Base-by-base conservation (phyloP, 2,797 vertebrate genomes). In the Siniperca obscura region DNA sequence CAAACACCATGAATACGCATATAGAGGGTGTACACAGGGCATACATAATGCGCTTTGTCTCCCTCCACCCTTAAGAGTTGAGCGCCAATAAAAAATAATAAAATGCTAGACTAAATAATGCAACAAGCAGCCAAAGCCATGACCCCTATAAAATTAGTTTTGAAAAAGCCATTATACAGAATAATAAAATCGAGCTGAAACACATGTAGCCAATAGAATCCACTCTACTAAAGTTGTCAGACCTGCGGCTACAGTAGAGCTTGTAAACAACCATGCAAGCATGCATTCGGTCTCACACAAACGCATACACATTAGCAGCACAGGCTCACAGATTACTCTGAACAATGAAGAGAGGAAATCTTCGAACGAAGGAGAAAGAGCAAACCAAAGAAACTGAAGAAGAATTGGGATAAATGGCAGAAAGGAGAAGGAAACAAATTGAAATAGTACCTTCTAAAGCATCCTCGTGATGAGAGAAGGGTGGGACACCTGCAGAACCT, bases 401-500 rank as follows among this genome's bases (percentile, higher is more conserved):
- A 74, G 52, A 86, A 82, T 62, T 14, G n/a, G 21, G 25, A 60
- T 2, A 71, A 70, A 83, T 36, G 11, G 22, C 16, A 72, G 38
- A 79, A 72, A 55, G 48, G 42, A 70, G 66, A 34, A 50, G 9
- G 38, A 78, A 81, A 81, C 57, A 87, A 70, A 65, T 68, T 42
- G 44, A 82, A 75, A 80, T 66, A 74, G 86, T 93, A 95, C 94
- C 95, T 95, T 83, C 57, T 69, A 61, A 83, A 91, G 92, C 92
- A 91, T 94, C 90, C 89, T 76, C 86, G 89, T 80, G 91, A 87
- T 62, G 87, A 74, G 88, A 87, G 91, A 90, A 93, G 93, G 92
- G 94, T 92, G 93, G 93, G 93, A 95, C 94, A 94, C 94, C 94
- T 95, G 94, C 93, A 93, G 93, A 93, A 93, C 85, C 92, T 89